These are phyloP conservation scores for Mercenaria mercenaria DNA, from an alignment of 1,140 invertebrate genomes.

Conservation along the genomic window DNA sequence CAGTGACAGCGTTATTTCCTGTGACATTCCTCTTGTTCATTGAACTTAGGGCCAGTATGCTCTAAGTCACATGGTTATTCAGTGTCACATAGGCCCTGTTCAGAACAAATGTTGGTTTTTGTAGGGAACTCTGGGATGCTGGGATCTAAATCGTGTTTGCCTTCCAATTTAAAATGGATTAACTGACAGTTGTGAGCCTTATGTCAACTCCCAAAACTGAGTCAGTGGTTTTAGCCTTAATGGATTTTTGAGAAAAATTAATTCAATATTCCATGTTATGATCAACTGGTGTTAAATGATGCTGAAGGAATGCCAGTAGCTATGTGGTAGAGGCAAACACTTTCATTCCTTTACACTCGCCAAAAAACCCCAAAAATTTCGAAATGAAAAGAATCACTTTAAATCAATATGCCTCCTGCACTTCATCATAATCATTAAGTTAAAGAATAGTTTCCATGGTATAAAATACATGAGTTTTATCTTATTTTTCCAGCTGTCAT, in stretches of 20 bases:
- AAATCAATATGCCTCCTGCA: too few species aligned
- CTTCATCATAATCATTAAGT: neutral
- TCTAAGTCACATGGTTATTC: neutral
- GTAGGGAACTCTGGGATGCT: neutral
- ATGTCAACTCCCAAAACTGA: constrained; percentile 32
- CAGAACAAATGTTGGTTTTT: neutral
- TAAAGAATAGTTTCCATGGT: too few species aligned
- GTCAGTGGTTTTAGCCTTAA: constrained; percentile 15
- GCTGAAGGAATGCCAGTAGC: neutral
- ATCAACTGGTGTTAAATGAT: constrained; percentile 42
- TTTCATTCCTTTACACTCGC: neutral
- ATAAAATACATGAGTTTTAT: too few species aligned
- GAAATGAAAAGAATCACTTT: too few species aligned
- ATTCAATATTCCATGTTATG: neutral
- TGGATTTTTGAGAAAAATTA: constrained; percentile 34
- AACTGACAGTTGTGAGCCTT: neutral
- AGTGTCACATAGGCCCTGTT: neutral
- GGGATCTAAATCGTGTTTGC: constrained; percentile 47
- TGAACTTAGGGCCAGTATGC: constrained; percentile 10
- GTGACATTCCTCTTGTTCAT: constrained; percentile 14
- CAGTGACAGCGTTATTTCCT: constrained; percentile 28
- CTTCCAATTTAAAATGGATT: constrained; percentile 51
- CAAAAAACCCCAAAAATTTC: too few species aligned
- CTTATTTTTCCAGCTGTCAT: neutral
- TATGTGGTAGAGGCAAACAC: neutral